A percentile compares a stretch with the other conserved stretches of the same genome.
phyloP scores from a whole-genome alignment of 2,113 vertebrate genomes.

The Irena cyanogastra region DNA sequence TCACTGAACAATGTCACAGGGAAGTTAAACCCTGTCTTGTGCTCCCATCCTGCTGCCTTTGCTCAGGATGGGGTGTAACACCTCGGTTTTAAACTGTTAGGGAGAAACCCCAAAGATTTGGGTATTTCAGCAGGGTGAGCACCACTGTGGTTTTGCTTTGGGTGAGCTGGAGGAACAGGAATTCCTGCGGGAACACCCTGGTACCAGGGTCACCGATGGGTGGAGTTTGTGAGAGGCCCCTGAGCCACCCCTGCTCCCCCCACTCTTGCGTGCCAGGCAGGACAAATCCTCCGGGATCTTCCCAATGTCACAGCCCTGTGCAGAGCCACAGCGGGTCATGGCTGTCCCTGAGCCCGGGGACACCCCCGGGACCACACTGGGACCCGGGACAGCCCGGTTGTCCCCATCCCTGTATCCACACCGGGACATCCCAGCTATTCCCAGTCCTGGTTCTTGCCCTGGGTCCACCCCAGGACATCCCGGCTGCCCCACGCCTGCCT shows the following conservation, averaged over 20 bases:
- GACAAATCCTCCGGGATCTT: fast-evolving
- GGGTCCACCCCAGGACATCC: fast-evolving
- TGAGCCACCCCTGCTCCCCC: too few species aligned
- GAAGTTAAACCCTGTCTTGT: fast-evolving
- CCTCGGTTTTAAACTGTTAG: neutral
- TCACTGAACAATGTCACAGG: neutral
- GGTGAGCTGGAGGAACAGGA: neutral
- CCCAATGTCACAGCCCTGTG: fast-evolving
- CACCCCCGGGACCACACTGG: fast-evolving
- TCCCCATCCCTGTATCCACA: neutral
- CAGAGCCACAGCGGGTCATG: fast-evolving
- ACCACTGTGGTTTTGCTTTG: neutral
- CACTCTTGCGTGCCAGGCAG: neutral
- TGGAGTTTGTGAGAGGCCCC: neutral
- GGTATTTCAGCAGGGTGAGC: neutral
- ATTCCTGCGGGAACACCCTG: fast-evolving
- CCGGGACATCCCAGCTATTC: fast-evolving
- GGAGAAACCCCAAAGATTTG: neutral
- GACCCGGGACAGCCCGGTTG: neutral
- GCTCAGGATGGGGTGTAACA: fast-evolving
- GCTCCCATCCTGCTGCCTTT: neutral
- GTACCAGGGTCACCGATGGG: fast-evolving
- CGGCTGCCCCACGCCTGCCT: neutral
- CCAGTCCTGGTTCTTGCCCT: neutral
- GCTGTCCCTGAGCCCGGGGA: neutral